These are phyloP conservation scores for Panthera leo DNA, from an alignment of 2,113 vertebrate species.

Conservation along the genomic window DNA sequence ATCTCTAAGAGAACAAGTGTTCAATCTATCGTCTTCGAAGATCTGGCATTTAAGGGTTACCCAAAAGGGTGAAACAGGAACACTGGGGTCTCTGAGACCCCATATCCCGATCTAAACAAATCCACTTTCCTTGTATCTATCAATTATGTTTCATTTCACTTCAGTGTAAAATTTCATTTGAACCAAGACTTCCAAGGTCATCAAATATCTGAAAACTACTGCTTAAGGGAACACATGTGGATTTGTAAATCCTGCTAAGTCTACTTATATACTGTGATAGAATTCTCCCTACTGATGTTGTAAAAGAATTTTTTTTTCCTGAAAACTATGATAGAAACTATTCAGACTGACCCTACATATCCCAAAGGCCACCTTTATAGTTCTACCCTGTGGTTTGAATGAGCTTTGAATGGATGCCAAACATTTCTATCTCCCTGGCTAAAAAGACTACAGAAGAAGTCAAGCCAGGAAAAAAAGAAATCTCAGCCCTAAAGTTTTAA, in stretches of 20 bases:
- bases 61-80: background rate
- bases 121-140: background rate
- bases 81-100: background rate
- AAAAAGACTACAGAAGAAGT: slow-evolving; percentile 68
- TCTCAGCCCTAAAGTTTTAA: slow-evolving; percentile 55
- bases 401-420: slow-evolving; percentile 76
- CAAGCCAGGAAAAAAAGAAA: background rate
- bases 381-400: slow-evolving; percentile 68
- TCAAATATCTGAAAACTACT: slow-evolving; percentile 45
- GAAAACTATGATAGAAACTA: slow-evolving; percentile 70
- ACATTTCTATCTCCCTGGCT: slow-evolving; percentile 66
- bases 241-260: slow-evolving; percentile 75
- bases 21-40: background rate
- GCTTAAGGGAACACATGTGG: slow-evolving; percentile 44
- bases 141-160: background rate
- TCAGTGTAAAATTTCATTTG: slow-evolving; percentile 63
- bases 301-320: slow-evolving; percentile 61
- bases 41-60: background rate
- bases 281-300: slow-evolving; percentile 65
- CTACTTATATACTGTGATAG: slow-evolving; percentile 69
- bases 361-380: slow-evolving; percentile 61
- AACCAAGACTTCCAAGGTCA: slow-evolving; percentile 57
- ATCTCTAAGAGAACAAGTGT: background rate
- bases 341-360: slow-evolving; percentile 36
- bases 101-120: background rate